phyloP scores from a whole-genome alignment of 2,797 vertebrate species.

The Centropyge bicolor region DNA sequence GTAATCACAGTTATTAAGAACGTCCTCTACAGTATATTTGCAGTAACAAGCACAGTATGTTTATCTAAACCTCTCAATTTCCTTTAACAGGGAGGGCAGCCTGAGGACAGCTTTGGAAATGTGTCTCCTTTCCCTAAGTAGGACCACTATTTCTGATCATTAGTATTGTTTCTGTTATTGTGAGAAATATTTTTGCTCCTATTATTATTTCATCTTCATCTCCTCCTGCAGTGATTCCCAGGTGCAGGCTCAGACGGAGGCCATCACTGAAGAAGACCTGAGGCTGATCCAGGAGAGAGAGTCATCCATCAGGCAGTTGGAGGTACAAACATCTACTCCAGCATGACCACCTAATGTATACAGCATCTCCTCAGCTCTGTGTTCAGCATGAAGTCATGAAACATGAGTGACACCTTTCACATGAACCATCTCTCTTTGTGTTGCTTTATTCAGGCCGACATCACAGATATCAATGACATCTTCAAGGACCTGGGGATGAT shows the following conservation, averaged over 20 bases:
- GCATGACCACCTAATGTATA: too few relatives aligned
- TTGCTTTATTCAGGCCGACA: slow-evolving; percentile 89
- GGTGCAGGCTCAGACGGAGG: slow-evolving; percentile 89
- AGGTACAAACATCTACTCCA: slow-evolving; percentile 80
- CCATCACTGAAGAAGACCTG: slow-evolving; percentile 95
- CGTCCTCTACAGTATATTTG: background rate
- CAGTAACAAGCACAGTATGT: background rate
- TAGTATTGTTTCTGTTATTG: background rate
- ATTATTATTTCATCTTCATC: background rate
- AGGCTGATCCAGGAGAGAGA: slow-evolving; percentile 95
- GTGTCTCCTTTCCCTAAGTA: slow-evolving; percentile 88
- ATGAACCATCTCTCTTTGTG: background rate
- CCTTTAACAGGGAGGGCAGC: slow-evolving; percentile 86
- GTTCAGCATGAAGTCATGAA: slow-evolving; percentile 88
- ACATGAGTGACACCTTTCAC: slow-evolving; percentile 62
- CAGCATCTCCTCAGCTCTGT: background rate
- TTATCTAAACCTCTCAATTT: background rate
- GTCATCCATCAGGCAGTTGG: slow-evolving; percentile 91
- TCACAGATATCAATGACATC: slow-evolving; percentile 97
- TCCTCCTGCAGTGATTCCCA: slow-evolving; percentile 84
- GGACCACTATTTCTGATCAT: slow-evolving; percentile 13
- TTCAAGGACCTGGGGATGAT: slow-evolving; percentile 99
- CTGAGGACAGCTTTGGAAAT: slow-evolving; percentile 88
- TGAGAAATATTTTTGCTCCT: background rate
- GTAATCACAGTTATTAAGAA: background rate